Evolutionary conservation across 2,888 invertebrate genomes (phyloP).

Genomic region (Watsonalla binaria): DNA sequence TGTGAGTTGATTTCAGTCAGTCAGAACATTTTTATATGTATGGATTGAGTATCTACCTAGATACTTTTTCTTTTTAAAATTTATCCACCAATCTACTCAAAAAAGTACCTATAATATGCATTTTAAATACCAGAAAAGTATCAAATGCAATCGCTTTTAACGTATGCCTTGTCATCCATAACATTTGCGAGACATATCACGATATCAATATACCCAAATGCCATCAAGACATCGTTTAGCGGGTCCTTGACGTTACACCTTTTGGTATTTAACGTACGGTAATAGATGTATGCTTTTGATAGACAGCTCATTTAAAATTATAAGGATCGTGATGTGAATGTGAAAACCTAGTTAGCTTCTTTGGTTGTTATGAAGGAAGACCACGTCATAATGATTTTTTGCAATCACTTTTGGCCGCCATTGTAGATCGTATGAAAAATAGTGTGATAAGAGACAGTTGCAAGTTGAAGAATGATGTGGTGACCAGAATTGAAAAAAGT

Average conservation of each 20-base stretch:
- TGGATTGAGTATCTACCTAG: no score
- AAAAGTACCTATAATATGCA: background rate
- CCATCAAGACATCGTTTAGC: slow-evolving; percentile 33
- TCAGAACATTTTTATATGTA: no score
- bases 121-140: background rate
- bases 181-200: slow-evolving; percentile 50
- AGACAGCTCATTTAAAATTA: background rate
- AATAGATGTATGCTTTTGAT: background rate
- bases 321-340: background rate
- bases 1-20: no score
- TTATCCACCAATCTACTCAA: no score
- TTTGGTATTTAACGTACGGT: slow-evolving; percentile 35
- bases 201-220: slow-evolving; percentile 46
- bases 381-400: no score
- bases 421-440: no score
- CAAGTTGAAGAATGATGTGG: no score
- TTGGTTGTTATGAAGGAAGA: background rate
- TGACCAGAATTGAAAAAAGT: no score
- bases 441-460: no score
- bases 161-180: slow-evolving; percentile 8
- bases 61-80: background rate
- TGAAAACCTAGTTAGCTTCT: background rate
- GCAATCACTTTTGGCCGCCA: no score
- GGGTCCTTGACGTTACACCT: slow-evolving; percentile 49
- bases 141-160: background rate